These are phyloP conservation scores for Syngnathus scovelli DNA, from an alignment of 2,113 vertebrate genomes.

Conservation along the genomic window DNA sequence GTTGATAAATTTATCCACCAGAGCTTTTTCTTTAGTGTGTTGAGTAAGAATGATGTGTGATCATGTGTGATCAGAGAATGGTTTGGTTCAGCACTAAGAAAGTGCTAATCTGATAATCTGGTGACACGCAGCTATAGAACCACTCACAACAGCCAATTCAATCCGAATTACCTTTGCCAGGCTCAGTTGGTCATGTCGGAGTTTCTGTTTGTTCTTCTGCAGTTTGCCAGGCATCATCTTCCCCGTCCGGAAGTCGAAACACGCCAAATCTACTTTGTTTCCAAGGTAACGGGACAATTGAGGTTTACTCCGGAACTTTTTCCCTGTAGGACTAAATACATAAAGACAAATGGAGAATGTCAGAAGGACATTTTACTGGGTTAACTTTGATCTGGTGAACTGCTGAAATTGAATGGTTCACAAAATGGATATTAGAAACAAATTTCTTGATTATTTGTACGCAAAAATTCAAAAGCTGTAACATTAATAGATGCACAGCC, in stretches of 20 bases:
- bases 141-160: constrained; percentile 10
- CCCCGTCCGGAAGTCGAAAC: constrained; percentile 63
- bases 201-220: constrained; percentile 59
- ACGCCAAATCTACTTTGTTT: constrained; percentile 55
- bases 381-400: background rate
- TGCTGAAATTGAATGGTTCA: background rate
- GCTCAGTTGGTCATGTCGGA: constrained; percentile 47
- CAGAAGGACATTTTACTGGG: background rate
- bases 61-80: background rate
- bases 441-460: background rate
- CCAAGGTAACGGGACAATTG: constrained; percentile 63
- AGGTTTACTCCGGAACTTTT: constrained; percentile 65
- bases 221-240: constrained; percentile 60
- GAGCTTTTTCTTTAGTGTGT: no score
- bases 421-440: background rate
- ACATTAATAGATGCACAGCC: no score
- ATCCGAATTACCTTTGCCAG: constrained; percentile 41
- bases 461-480: no score
- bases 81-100: background rate
- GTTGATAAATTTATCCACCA: no score
- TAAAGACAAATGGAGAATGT: background rate
- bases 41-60: no score
- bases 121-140: background rate
- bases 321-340: constrained; percentile 51
- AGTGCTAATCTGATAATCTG: constrained; percentile 39